These are phyloP conservation scores for Ornithorhynchus anatinus DNA, from an alignment of 2,113 vertebrate genomes.

Conservation along the genomic window DNA sequence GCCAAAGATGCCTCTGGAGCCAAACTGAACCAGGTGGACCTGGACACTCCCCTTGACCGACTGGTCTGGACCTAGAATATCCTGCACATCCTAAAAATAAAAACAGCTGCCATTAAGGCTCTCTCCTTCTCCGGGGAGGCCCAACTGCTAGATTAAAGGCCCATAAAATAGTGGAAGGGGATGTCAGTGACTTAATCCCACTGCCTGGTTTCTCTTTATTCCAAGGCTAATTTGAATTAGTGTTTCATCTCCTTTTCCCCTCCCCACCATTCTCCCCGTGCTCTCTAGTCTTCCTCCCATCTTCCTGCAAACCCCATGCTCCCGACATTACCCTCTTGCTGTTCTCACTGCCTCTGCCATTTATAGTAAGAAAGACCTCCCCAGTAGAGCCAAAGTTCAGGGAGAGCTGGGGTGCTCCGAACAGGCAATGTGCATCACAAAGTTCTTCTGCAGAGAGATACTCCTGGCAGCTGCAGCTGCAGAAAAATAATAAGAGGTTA, in stretches of 20 bases:
- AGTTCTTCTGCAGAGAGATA: constrained; percentile 88
- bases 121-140: no score
- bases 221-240: accelerated
- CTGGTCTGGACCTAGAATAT: constrained; percentile 82
- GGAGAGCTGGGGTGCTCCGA: constrained; percentile 74
- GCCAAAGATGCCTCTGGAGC: constrained; percentile 80
- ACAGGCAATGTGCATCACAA: constrained; percentile 82
- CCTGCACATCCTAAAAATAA: constrained; percentile 71
- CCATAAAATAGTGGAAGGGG: no score
- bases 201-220: neutral
- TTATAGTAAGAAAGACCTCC: constrained; percentile 74
- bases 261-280: neutral
- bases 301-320: constrained; percentile 10
- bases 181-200: no score
- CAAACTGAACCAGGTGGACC: constrained; percentile 82
- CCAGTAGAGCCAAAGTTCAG: constrained; percentile 68
- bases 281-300: neutral
- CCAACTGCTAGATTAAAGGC: no score
- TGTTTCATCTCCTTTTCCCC: no score
- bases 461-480: constrained; percentile 80
- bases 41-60: constrained; percentile 68
- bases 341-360: neutral
- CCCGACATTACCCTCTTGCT: neutral
- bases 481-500: neutral
- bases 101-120: no score